These are phyloP conservation scores for Drosophila neutralis DNA, from an alignment of 2,888 invertebrate species.

Conservation along the genomic window DNA sequence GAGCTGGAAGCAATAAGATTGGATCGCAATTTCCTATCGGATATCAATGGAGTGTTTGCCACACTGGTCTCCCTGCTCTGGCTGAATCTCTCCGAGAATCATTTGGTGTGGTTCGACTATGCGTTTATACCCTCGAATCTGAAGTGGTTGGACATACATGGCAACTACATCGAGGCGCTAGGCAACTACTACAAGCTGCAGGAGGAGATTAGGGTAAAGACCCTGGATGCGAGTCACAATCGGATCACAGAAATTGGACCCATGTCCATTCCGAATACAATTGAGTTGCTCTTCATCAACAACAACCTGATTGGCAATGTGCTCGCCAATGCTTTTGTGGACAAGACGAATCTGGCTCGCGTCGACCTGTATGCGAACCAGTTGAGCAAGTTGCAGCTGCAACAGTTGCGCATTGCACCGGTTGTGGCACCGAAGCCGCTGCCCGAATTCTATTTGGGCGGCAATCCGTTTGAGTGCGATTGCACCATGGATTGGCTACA, in stretches of 20 bases:
- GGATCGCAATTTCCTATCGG: constrained; percentile 94
- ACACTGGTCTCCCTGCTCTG: constrained; percentile 93
- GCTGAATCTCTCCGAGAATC: constrained; percentile 96
- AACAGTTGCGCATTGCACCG: constrained; percentile 91
- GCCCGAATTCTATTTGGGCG: constrained; percentile 95
- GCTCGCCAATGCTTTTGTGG: constrained; percentile 93
- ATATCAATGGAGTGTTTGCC: constrained; percentile 95
- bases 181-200: constrained; percentile 95
- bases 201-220: constrained; percentile 92
- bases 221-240: constrained; percentile 96
- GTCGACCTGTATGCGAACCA: constrained; percentile 96
- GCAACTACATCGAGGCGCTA: constrained; percentile 94
- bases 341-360: constrained; percentile 92
- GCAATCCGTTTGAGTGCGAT: constrained; percentile 97
- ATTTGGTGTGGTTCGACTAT: constrained; percentile 96
- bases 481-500: constrained; percentile 98
- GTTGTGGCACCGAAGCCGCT: constrained; percentile 88
- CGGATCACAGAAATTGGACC: constrained; percentile 92
- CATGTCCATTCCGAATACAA: constrained; percentile 94
- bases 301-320: constrained; percentile 93
- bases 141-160: constrained; percentile 95
- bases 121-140: constrained; percentile 95
- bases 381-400: constrained; percentile 92
- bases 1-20: constrained; percentile 94
- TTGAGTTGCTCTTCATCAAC: constrained; percentile 94